A percentile compares a stretch with the other conserved stretches of the same genome.
Conservation (phyloP, 1,140 invertebrate genomes). For the Telenomus remus region DNA sequence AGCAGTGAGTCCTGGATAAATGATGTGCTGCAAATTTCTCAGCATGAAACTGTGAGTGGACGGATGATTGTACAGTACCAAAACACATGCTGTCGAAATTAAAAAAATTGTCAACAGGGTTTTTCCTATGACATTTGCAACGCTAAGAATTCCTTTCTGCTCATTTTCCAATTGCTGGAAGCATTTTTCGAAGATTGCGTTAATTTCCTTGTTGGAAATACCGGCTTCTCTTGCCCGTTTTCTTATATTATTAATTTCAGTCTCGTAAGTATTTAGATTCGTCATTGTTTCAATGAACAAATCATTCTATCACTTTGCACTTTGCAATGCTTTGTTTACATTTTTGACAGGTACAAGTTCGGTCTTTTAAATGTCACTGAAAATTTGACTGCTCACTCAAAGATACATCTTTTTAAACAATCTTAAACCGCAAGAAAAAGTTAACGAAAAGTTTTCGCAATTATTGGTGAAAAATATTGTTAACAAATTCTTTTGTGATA, state of each 20-base stretch:
- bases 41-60: slow-evolving; percentile 76
- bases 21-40: slow-evolving; percentile 81
- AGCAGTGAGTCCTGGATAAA: slow-evolving; percentile 81
- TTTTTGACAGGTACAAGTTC: too few relatives aligned
- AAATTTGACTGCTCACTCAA: too few relatives aligned
- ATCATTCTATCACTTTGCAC: too few relatives aligned
- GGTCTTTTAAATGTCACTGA: too few relatives aligned
- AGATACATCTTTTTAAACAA: too few relatives aligned
- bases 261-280: slow-evolving; percentile 60
- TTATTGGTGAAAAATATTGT: too few relatives aligned
- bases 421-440: too few relatives aligned
- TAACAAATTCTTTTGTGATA: too few relatives aligned
- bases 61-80: slow-evolving; percentile 72
- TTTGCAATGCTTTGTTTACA: too few relatives aligned
- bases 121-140: slow-evolving; percentile 36
- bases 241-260: slow-evolving; percentile 62
- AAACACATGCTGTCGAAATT: slow-evolving; percentile 49
- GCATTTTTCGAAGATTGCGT: slow-evolving; percentile 75
- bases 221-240: slow-evolving; percentile 64
- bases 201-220: slow-evolving; percentile 75
- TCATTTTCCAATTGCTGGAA: slow-evolving; percentile 70
- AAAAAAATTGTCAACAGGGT: slow-evolving; percentile 37
- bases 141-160: slow-evolving; percentile 34
- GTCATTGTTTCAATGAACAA: slow-evolving; percentile 58
- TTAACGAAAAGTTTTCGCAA: too few relatives aligned